Percentiles rank a stretch among this genome's conserved stretches.
These are phyloP conservation scores for Agrochola litura DNA, from an alignment of 2,888 invertebrate genomes.

Conservation along the genomic window DNA sequence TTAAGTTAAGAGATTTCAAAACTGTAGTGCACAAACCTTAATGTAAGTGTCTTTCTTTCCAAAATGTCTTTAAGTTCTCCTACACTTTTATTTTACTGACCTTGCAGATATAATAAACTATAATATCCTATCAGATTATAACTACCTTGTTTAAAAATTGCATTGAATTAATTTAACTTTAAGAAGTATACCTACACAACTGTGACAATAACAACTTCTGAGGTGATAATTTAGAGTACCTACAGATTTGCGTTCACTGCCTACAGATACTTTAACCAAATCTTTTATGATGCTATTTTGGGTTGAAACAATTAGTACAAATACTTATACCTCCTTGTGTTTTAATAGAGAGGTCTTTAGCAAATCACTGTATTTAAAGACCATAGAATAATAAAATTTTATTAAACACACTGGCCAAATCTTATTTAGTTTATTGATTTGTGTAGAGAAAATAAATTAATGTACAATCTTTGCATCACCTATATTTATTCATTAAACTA, in stretches of 20 bases:
- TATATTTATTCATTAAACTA: background rate
- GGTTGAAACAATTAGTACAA: background rate
- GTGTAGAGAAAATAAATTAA: background rate
- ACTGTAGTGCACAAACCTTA: too few relatives aligned
- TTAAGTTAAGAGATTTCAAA: background rate
- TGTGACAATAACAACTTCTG: background rate
- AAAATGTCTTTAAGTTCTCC: too few relatives aligned
- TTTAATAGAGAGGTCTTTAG: background rate
- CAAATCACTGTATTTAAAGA: too few relatives aligned
- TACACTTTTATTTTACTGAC: background rate
- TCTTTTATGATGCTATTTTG: background rate
- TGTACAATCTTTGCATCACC: background rate
- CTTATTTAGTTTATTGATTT: background rate
- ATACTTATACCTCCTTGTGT: background rate
- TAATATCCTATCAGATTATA: background rate
- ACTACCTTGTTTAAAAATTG: background rate
- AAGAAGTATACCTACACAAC: background rate
- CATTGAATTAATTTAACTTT: background rate
- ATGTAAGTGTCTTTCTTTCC: background rate
- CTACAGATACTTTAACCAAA: background rate
- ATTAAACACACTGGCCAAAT: background rate
- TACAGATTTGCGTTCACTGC: too few relatives aligned
- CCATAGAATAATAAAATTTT: background rate
- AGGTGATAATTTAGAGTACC: background rate
- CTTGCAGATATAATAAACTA: background rate